phyloP scores from a whole-genome alignment of 2,113 vertebrate species.

The Plestiodon gilberti region DNA sequence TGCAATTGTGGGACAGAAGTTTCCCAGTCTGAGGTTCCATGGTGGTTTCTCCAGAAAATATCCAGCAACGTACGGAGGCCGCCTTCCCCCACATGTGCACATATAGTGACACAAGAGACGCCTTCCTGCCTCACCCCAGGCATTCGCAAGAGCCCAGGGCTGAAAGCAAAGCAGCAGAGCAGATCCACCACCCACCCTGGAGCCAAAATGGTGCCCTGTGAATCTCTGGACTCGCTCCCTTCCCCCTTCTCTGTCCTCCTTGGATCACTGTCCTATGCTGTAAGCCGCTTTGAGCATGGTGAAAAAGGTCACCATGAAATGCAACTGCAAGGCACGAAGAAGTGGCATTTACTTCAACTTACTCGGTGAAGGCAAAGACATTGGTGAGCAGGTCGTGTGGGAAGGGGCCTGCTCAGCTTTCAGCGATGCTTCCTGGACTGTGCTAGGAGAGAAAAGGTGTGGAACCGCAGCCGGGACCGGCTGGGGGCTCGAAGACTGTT shows the following conservation, averaged over 20 bases:
- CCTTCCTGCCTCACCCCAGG: background rate
- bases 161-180: background rate
- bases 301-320: no score
- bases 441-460: conserved; percentile 75
- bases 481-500: conserved; percentile 71
- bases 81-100: background rate
- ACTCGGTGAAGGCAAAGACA: conserved; percentile 79
- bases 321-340: background rate
- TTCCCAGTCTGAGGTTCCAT: background rate
- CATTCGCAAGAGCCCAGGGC: background rate
- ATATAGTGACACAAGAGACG: background rate
- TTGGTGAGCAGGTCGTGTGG: conserved; percentile 75
- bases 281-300: no score
- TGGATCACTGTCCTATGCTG: no score
- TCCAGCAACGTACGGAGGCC: no score
- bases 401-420: conserved; percentile 83
- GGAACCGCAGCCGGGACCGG: conserved; percentile 65
- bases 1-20: background rate
- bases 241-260: no score
- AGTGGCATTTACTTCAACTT: conserved; percentile 65
- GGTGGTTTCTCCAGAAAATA: background rate
- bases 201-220: background rate
- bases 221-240: background rate
- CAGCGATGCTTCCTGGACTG: conserved; percentile 75
- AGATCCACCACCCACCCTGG: no score